Conservation (phyloP, 2,797 vertebrate genomes). For the Cryptoprocta ferox region DNA sequence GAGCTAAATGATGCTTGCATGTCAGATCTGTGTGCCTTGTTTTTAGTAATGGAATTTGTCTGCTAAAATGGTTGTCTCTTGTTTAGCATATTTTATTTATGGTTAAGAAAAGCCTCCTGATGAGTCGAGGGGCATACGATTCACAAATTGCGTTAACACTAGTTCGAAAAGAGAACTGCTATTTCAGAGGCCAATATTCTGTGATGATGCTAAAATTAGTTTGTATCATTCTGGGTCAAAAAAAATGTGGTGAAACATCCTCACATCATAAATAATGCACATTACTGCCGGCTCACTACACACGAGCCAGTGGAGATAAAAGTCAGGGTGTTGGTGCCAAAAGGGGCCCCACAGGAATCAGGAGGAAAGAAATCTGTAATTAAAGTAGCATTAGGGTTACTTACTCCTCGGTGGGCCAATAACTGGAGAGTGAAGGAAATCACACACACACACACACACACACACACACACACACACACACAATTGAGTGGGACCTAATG, state of each 20-base stretch:
- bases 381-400: conserved; percentile 41
- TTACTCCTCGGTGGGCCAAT: conserved; percentile 34
- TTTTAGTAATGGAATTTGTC: not conserved
- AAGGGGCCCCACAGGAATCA: not conserved
- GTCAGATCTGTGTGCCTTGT: not conserved
- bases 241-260: not conserved
- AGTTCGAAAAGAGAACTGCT: not conserved
- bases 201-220: conserved; percentile 37
- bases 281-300: not conserved
- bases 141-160: not conserved
- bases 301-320: not conserved
- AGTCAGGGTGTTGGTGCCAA: not conserved
- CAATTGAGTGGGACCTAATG: not conserved
- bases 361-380: conserved; percentile 35
- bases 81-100: not conserved
- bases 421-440: conserved; percentile 35
- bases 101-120: not conserved
- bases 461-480: not conserved
- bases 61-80: not conserved
- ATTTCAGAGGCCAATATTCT: not conserved
- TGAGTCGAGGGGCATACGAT: not conserved
- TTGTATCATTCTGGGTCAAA: not conserved
- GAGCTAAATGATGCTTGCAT: not conserved
- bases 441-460: not conserved
- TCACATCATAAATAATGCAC: conserved; percentile 22